These are phyloP conservation scores for Acanthacorydalis orientalis DNA, from an alignment of 2,888 invertebrate genomes.

Conservation along the genomic window DNA sequence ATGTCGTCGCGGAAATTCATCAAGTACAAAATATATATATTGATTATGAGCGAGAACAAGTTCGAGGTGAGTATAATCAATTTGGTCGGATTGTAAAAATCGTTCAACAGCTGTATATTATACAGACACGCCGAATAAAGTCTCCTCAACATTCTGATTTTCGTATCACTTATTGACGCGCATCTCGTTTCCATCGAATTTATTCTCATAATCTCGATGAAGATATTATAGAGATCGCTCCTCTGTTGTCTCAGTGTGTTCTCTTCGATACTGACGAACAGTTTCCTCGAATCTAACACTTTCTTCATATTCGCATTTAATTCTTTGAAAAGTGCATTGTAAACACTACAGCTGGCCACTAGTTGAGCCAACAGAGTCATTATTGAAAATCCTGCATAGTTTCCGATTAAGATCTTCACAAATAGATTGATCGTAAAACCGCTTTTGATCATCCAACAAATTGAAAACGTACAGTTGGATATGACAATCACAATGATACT, in stretches of 20 bases:
- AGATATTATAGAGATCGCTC: background rate
- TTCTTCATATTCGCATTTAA: background rate
- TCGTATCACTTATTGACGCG: background rate
- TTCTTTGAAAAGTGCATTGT: background rate
- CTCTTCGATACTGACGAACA: background rate
- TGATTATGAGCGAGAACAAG: conserved; percentile 10
- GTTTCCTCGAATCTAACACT: background rate
- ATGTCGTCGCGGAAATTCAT: conserved; percentile 7
- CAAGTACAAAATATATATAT: conserved; percentile 13
- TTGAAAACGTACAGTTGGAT: background rate
- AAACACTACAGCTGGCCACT: background rate
- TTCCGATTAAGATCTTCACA: background rate
- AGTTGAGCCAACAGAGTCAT: background rate
- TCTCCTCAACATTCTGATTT: conserved; percentile 6
- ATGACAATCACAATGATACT: background rate
- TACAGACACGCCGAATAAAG: conserved; percentile 8
- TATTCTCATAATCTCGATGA: background rate
- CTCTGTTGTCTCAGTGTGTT: background rate
- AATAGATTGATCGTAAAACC: background rate
- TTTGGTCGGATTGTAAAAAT: conserved; percentile 9
- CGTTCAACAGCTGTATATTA: conserved; percentile 7
- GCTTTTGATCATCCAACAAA: too few species aligned
- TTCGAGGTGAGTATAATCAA: conserved; percentile 9
- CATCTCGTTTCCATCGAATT: background rate
- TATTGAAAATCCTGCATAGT: background rate